phyloP scores from a whole-genome alignment of 1,140 invertebrate genomes.

The Diplogasteroides magnus region DNA sequence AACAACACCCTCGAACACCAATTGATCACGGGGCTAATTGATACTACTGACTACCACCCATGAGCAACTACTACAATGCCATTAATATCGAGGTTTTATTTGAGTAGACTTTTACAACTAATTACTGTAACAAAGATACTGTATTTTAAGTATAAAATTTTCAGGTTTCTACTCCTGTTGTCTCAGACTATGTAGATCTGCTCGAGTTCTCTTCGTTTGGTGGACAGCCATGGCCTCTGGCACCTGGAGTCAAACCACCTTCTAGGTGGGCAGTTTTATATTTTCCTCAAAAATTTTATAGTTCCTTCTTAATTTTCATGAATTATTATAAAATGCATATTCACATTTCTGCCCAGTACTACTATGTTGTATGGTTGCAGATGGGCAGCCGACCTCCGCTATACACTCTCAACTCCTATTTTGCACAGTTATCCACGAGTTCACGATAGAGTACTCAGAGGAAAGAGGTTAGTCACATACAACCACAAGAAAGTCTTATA shows the following conservation, averaged over 20 bases:
- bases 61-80: too few relatives aligned
- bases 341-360: background rate
- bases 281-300: background rate
- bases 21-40: too few relatives aligned
- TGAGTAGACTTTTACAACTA: too few relatives aligned
- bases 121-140: background rate
- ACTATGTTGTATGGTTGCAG: slow-evolving; percentile 5
- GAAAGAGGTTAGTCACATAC: background rate
- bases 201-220: slow-evolving; percentile 22
- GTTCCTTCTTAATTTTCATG: background rate
- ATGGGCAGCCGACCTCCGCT: slow-evolving; percentile 32
- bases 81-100: too few relatives aligned
- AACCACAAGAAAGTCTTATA: background rate
- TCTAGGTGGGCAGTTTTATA: background rate
- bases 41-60: too few relatives aligned
- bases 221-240: slow-evolving; percentile 16
- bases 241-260: slow-evolving; percentile 4
- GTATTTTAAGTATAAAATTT: background rate
- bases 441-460: slow-evolving; percentile 4
- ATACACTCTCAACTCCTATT: slow-evolving; percentile 27
- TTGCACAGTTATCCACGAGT: slow-evolving; percentile 8
- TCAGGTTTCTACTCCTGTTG: slow-evolving; percentile 60
- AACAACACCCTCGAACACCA: too few relatives aligned
- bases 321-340: background rate
- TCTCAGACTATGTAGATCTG: slow-evolving; percentile 48